Base-by-base conservation (phyloP, 23 tunicate species). In the Aplidium turbinatum region DNA sequence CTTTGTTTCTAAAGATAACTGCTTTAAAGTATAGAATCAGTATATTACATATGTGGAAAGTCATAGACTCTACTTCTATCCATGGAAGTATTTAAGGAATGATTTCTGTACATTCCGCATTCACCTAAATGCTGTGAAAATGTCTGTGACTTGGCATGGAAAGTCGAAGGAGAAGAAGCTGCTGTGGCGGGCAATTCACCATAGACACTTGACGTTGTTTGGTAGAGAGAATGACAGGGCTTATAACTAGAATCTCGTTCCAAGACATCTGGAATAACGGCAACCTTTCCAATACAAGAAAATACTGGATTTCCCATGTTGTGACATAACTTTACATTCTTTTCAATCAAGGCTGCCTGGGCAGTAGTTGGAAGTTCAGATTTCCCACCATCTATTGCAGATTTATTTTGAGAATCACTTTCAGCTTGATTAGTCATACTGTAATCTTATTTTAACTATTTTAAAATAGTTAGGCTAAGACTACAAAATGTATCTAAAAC, bases 101-200 rank as follows among this genome's bases (percentile, higher is more conserved):
- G 85, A 63, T 86, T 79, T 63, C 85, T 72, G 54, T 86, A 86
- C 93, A 86, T 86, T 26, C 93, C 93, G 73, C 93, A 86, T 2
- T 26, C 42, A 39, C 82, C 82, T 0, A 86, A 68, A 32, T 86
- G 93, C 47, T 79, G 85, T 2, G 93, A 74, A 72, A 86, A 86
- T 45, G 68, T 52, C 42, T 75, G 82, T 2, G 82, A 75, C 55
- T 74, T 79, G n/a, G 76, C 85, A 39, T 86, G 77, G 64, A 65
- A 75, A 27, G 93, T 86, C n/a, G 81, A 57, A 19, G 93, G 82
- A 1, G 78, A 70, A 0, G 85, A 57, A 53, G 74, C 79, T 19
- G 77, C 74, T 20, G 80, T 62, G 2, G 85, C 85, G 9, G 85
- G 85, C 28, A 86, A 68, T 29, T 82, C 77, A 2, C 93, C 93